Evolutionary conservation across 92 coral and sea anemone species (phyloP).

Genomic region (Anthopleura xanthogrammica): DNA sequence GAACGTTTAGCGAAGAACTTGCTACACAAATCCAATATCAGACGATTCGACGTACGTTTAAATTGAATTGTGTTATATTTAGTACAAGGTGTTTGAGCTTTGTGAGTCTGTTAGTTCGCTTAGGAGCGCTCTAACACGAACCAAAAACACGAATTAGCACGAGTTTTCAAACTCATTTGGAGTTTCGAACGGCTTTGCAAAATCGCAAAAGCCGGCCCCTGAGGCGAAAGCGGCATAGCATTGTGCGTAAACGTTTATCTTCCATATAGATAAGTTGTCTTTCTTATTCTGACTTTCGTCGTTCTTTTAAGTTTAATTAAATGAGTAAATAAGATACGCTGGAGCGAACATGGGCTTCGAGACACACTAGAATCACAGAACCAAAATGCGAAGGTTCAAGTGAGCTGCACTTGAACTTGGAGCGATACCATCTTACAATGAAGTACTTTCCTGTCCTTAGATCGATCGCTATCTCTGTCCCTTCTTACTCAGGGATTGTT

Average conservation of each 20-base stretch:
- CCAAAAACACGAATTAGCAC: not conserved
- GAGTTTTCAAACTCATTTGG: slow-evolving; percentile 26
- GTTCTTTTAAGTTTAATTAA: slow-evolving; percentile 23
- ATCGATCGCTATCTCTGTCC: slow-evolving; percentile 4
- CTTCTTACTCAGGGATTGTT: not conserved
- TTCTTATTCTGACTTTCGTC: not conserved
- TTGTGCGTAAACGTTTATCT: slow-evolving; percentile 31
- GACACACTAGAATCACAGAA: not conserved
- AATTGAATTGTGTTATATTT: not conserved
- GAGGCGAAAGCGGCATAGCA: slow-evolving; percentile 37
- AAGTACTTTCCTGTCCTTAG: not conserved
- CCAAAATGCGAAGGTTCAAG: not conserved
- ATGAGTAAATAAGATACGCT: slow-evolving; percentile 22
- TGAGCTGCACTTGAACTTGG: slow-evolving; percentile 10
- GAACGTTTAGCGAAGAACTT: slow-evolving; percentile 1
- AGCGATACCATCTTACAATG: slow-evolving; percentile 14
- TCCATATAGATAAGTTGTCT: slow-evolving; percentile 24
- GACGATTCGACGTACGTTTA: not conserved
- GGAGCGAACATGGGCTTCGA: slow-evolving; percentile 11
- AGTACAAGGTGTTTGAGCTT: not conserved
- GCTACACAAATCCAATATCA: slow-evolving; percentile 10
- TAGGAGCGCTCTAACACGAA: not conserved
- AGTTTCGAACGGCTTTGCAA: slow-evolving; percentile 15
- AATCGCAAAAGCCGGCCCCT: slow-evolving; percentile 40
- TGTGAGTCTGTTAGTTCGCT: not conserved